Percentiles rank a stretch among this genome's conserved stretches.
phyloP scores from a whole-genome alignment of 1,140 invertebrate species.

The Anoplolepis gracilipes region DNA sequence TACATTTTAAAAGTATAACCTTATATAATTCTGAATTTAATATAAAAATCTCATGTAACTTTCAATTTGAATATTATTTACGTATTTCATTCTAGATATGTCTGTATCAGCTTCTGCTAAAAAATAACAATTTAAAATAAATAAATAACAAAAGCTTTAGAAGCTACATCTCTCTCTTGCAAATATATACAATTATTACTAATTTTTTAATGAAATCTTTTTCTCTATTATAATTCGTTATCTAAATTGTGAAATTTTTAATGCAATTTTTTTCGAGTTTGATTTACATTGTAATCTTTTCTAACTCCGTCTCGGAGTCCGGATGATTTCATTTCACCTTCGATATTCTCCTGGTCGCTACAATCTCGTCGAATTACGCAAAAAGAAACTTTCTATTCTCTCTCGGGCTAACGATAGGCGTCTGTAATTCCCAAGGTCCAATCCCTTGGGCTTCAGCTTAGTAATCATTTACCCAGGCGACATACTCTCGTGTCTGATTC shows the following conservation, averaged over 20 bases:
- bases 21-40: no score
- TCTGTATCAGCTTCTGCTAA: no score
- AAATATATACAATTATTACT: no score
- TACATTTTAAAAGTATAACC: no score
- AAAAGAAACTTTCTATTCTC: conserved; percentile 45
- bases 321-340: conserved; percentile 44
- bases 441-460: conserved; percentile 11
- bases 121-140: no score
- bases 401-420: conserved; percentile 11
- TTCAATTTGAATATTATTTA: no score
- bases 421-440: conserved; percentile 4
- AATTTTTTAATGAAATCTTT: no score
- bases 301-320: not conserved
- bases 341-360: conserved; percentile 36
- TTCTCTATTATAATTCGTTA: no score
- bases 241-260: not conserved
- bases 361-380: conserved; percentile 32
- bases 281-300: not conserved
- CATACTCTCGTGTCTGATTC: conserved; percentile 16
- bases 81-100: no score
- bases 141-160: no score
- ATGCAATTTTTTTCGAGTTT: not conserved
- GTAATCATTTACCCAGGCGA: conserved; percentile 11
- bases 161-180: no score
- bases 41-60: no score